These are phyloP conservation scores for Nyctibius grandis DNA, from an alignment of 2,797 vertebrate species.

Conservation along the genomic window DNA sequence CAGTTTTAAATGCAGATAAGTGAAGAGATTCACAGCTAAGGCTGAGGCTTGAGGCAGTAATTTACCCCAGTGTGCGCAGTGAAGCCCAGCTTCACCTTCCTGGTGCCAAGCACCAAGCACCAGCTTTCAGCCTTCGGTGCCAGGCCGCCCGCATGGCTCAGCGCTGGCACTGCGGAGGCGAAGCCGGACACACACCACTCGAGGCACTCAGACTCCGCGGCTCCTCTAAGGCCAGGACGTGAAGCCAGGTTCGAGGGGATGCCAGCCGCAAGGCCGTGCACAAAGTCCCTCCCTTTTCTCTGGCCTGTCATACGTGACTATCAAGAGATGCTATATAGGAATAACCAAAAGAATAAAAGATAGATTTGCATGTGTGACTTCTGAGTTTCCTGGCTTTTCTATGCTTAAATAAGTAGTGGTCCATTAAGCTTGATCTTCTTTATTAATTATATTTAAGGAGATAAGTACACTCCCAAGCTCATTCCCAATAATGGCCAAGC, in stretches of 20 bases:
- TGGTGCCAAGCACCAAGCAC: background rate
- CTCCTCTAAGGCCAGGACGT: background rate
- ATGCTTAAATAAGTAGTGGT: background rate
- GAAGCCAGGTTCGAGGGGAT: fast-evolving
- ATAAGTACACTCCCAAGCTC: background rate
- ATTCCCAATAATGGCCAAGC: background rate
- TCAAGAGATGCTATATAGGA: background rate
- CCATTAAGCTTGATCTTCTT: background rate
- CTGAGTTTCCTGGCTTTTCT: background rate
- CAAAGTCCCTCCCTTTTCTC: background rate
- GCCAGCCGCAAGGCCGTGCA: background rate
- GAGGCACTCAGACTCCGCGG: fast-evolving
- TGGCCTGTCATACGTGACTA: background rate
- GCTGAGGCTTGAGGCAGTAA: background rate
- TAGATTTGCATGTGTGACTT: background rate
- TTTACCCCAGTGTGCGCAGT: background rate
- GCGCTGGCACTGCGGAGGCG: fast-evolving
- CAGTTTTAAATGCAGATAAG: background rate
- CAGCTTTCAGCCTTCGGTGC: background rate
- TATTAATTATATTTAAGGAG: constrained; percentile 31
- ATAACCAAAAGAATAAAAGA: background rate
- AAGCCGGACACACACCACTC: fast-evolving
- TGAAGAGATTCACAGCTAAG: background rate
- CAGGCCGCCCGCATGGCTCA: fast-evolving
- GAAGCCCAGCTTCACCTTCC: background rate